A percentile compares a stretch with the other conserved stretches of the same genome.
phyloP scores from a whole-genome alignment of 2,797 vertebrate genomes.

The Peromyscus melanophrys region DNA sequence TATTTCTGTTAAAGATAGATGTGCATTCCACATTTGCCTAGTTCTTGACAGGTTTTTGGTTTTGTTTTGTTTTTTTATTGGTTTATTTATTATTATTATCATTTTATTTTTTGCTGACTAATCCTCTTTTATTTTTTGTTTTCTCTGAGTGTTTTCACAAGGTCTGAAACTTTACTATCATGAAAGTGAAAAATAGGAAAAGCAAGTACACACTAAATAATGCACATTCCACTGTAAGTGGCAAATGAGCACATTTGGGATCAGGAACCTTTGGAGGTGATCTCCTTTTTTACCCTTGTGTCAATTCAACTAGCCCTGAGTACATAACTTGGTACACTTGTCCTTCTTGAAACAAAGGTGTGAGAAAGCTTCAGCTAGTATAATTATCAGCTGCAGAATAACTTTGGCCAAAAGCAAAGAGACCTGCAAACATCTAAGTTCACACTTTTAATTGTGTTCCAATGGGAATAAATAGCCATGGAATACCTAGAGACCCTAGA shows the following conservation, averaged over 20 bases:
- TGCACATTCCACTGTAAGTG: background rate
- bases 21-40: background rate
- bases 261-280: background rate
- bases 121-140: background rate
- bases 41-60: background rate
- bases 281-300: background rate
- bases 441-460: slow-evolving; percentile 62
- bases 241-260: slow-evolving; percentile 20
- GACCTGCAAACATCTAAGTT: slow-evolving; percentile 62
- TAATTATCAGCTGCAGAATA: slow-evolving; percentile 70
- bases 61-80: background rate
- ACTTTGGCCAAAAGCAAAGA: slow-evolving; percentile 60
- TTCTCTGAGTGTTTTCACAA: background rate
- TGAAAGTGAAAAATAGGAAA: background rate
- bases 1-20: background rate
- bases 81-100: background rate
- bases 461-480: background rate
- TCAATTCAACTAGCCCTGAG: background rate
- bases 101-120: background rate
- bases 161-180: background rate
- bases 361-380: background rate
- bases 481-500: background rate
- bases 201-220: background rate
- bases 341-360: slow-evolving; percentile 46
- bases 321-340: background rate